phyloP scores from a whole-genome alignment of 2,797 vertebrate genomes.

The Liasis olivaceus region DNA sequence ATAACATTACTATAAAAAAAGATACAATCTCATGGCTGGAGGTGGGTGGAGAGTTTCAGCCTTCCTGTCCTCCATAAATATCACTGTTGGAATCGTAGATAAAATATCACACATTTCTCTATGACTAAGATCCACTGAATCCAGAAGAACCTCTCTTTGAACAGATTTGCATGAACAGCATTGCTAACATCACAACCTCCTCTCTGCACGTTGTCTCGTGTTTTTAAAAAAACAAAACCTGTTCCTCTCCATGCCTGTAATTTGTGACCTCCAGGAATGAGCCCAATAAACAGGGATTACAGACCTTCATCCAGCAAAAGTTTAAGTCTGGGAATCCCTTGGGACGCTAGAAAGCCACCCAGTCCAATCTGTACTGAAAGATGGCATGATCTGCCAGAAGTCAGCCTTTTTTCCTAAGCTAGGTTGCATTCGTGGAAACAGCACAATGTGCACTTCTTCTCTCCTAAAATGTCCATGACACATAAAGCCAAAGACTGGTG shows the following conservation, averaged over 20 bases:
- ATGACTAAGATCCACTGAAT: background rate
- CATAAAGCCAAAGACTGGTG: conserved; percentile 48
- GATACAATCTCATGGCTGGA: no score
- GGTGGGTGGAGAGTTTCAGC: no score
- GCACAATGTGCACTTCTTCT: conserved; percentile 62
- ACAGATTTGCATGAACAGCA: background rate
- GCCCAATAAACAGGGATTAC: background rate
- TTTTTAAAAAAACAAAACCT: background rate
- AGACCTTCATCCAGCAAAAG: background rate
- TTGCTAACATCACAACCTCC: background rate
- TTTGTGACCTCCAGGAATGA: background rate
- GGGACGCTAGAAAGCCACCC: conserved; percentile 3
- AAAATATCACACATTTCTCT: no score
- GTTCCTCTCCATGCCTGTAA: background rate
- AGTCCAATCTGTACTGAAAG: conserved; percentile 27
- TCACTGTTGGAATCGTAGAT: no score
- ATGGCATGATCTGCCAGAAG: conserved; percentile 27
- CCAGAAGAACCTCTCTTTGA: background rate
- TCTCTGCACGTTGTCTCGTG: background rate
- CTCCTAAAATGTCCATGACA: conserved; percentile 56
- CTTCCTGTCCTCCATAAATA: no score
- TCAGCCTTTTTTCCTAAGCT: background rate
- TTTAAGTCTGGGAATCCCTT: background rate
- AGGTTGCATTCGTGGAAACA: conserved; percentile 58
- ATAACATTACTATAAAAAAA: no score